These are phyloP conservation scores for Cheilosia variabilis DNA, from an alignment of 2,888 invertebrate genomes.

Conservation along the genomic window DNA sequence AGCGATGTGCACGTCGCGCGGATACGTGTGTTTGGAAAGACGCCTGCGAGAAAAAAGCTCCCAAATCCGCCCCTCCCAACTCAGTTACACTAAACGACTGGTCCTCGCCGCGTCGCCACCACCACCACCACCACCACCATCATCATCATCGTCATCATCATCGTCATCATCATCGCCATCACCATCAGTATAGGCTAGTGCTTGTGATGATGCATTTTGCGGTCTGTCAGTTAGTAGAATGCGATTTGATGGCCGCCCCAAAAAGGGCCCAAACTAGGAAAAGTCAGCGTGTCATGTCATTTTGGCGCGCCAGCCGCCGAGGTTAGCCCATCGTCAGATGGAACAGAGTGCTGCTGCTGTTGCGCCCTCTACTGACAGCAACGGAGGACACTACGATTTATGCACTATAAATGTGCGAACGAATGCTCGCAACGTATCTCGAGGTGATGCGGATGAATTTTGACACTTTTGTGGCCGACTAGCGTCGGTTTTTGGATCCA, in stretches of 20 bases:
- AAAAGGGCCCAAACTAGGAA: constrained; percentile 81
- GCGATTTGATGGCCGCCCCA: constrained; percentile 81
- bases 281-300: constrained; percentile 66
- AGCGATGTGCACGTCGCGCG: constrained; percentile 22
- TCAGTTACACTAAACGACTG: constrained; percentile 51
- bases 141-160: constrained; percentile 1
- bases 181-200: constrained; percentile 78
- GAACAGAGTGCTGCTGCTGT: constrained; percentile 22
- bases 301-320: constrained; percentile 52
- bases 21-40: constrained; percentile 32
- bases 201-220: constrained; percentile 84
- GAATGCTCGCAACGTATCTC: constrained; percentile 62
- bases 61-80: constrained; percentile 15
- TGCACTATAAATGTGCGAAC: constrained; percentile 35
- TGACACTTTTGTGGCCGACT: constrained; percentile 78
- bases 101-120: constrained; percentile 32
- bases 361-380: constrained; percentile 46
- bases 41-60: constrained; percentile 56
- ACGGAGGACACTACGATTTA: constrained; percentile 62
- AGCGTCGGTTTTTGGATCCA: constrained; percentile 51
- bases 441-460: constrained; percentile 79
- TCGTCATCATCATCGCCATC: constrained; percentile 5
- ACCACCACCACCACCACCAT: constrained; percentile 14
- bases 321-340: constrained; percentile 36
- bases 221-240: constrained; percentile 83